Base-by-base conservation (phyloP, 2,113 vertebrate species). In the Nothobranchius kuhntae region DNA sequence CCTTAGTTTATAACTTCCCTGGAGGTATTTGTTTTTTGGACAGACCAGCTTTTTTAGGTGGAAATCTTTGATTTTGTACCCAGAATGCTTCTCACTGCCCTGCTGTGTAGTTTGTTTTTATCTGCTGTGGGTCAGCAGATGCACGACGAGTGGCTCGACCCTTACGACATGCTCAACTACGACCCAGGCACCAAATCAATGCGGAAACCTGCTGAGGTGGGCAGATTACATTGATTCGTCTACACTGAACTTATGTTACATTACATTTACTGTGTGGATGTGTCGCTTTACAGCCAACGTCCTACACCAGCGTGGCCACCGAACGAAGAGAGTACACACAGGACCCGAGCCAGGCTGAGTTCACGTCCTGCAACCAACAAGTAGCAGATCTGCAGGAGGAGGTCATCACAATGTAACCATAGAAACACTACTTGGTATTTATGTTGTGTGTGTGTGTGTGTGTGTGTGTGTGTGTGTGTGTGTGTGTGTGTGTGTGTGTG, bases 161-260 rank as follows among this genome's bases (percentile, higher is more conserved):
- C 91, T 0, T 86, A 82, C 6, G 90, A 93, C 47, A 91, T 92
- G 91, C 42, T 92, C 1, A 89, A 92, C 77, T 92, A 92, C 51
- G 91, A 92, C 9, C 2, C 87, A 0, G 65, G 54, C 21, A 59
- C 85, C 52, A 84, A 91, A 71, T 72, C 82, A 0, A 92, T 90
- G 92, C 86, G 62, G 58, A 90, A 88, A 9, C n/a, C 78, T 4
- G 0, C 61, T 0, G 86, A 92, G 88, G 92, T 92, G 21, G 36
- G 75, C 2, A 7, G 7, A 24, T 11, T 7, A n/a, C 21, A 30
- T 15, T 26, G 4, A 21, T 14, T 8, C 1, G 13, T 57, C 64
- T 26, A 52, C 45, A 7, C 15, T 52, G 42, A 58, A 36, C 2
- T 14, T 6, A 4, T 30, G 64, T 17, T 14, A 1, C 5, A 13